Base-by-base conservation (phyloP, 2,888 invertebrate species). In the Melanargia galathea region DNA sequence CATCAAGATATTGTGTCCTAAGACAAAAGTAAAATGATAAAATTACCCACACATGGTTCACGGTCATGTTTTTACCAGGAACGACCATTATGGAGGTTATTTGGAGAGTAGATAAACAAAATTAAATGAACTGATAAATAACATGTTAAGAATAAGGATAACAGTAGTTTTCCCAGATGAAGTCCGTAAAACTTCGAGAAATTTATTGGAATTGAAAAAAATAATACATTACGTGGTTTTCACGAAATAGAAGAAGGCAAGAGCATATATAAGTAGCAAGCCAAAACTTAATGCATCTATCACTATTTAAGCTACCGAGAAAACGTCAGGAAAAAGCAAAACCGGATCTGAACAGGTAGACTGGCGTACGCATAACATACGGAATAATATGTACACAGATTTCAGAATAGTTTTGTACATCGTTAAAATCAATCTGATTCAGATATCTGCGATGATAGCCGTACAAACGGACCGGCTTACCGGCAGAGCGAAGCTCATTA, bases 1-100 rank as follows among this genome's bases (percentile, higher is more conserved):
- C 84, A 83, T 87, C 86, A 83, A 88, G 89, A 84, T 86, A 80
- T 75, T 69, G 66, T 70, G 70, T 72, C 65, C 75, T 80, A 75
- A 75, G 79, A 83, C 81, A 82, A 85, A 85, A 77, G 80, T 80
- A 76, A 77, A 75, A 77, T 73, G 52, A 52, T 52, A 52, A 52
- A 52, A 52, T 52, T 52, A 51, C 26, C 51, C 70, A 75, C 73
- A 73, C 75, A 69, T 68, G 67, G 75, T 78, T 80, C 82, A 79
- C 73, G 80, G 80, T 76, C 78, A 75, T 69, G 66, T 73, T 71
- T 73, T 75, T 81, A 77, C 78, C 77, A 68, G 75, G 77, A 79
- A 75, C 64, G 38, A 64, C 55, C 46, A 40, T 55, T 46, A 20
- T 60, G 57, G 52, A 43, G 40, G 45, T 45, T 59, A n/a, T 38